Conservation (phyloP, 2,888 invertebrate species). For the Rhingia rostrata region DNA sequence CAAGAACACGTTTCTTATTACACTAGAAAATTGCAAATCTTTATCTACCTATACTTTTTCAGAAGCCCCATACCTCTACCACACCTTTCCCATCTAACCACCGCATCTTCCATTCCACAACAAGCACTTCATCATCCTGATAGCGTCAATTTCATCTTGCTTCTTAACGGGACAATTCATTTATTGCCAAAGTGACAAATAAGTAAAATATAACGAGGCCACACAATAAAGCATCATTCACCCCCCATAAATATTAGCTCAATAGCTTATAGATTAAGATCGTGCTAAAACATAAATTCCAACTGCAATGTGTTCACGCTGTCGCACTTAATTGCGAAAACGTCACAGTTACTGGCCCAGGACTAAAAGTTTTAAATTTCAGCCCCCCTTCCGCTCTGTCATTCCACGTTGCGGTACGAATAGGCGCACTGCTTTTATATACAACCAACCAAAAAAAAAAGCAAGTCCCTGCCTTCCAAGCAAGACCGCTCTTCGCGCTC, state of each 20-base stretch:
- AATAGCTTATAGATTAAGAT: constrained; percentile 65
- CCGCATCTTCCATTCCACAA: too few relatives aligned
- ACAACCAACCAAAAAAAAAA: neutral
- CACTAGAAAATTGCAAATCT: too few relatives aligned
- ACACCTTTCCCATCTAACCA: too few relatives aligned
- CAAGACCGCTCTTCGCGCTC: constrained; percentile 12
- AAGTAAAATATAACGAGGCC: constrained; percentile 63
- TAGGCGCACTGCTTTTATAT: neutral
- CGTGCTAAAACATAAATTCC: constrained; percentile 57
- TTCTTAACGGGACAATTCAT: constrained; percentile 33
- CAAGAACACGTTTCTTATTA: too few relatives aligned
- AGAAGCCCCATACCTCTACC: neutral
- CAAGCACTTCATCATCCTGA: constrained; percentile 26
- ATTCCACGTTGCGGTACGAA: constrained; percentile 5
- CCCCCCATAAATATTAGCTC: constrained; percentile 56
- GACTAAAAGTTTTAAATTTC: constrained; percentile 35
- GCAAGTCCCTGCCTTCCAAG: neutral
- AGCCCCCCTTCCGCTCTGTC: constrained; percentile 1
- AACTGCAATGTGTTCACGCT: constrained; percentile 50
- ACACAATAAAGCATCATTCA: constrained; percentile 52
- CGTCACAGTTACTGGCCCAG: constrained; percentile 29
- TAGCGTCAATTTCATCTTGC: constrained; percentile 3
- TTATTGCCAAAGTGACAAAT: constrained; percentile 46
- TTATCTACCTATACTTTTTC: neutral
- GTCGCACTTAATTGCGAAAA: constrained; percentile 61